Evolutionary conservation across 2,888 invertebrate genomes (phyloP), one percentile per base, ranked within the genome.

Genomic region (Plebejus melissa): DNA sequence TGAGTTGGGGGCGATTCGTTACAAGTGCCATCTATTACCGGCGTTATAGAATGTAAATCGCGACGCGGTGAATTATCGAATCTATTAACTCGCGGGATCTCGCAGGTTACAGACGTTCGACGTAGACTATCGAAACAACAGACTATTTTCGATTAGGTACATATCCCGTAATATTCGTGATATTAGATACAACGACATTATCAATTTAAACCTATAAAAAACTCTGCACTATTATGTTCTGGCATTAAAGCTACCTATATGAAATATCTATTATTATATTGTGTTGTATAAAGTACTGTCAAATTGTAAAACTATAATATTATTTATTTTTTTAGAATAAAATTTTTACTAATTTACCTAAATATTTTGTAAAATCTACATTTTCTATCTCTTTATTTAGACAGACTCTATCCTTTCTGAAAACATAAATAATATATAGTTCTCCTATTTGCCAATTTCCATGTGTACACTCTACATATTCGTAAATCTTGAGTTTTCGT

Each of bases 11-110:
- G 79, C 78, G 77, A 79, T 76, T 75, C 77, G 80, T 77, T 78
- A 78, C 79, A 79, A 80, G 77, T 79, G 84, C 86, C 87, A 90
- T 91, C 90, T 88, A 90, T 92, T 90, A 87, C 81, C 82, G 82
- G 84, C 72, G 46, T 72, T 72, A 87, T 89, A 88, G 88, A 90
- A 85, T 86, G 86, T 85, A 86, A 85, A 83, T 85, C 86, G 85
- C 87, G 86, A 84, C 87, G 87, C 72, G 72, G 91, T 91, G 89
- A 92, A 89, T 92, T 91, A 92, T 92, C 88, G 89, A 87, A 90
- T 91, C 91, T 91, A 93, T 93, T 91, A 93, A 87, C 89, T 90
- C 86, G 85, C 89, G 83, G 87, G 85, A 91, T 90, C 91, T 88
- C 85, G 81, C 76, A 60, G 41, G 70, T 57, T 71, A 74, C 74